Percentiles rank a stretch among this genome's conserved stretches.
These are phyloP conservation scores for Phylloscopus collybita DNA, from an alignment of 2,797 vertebrate species.

Conservation along the genomic window DNA sequence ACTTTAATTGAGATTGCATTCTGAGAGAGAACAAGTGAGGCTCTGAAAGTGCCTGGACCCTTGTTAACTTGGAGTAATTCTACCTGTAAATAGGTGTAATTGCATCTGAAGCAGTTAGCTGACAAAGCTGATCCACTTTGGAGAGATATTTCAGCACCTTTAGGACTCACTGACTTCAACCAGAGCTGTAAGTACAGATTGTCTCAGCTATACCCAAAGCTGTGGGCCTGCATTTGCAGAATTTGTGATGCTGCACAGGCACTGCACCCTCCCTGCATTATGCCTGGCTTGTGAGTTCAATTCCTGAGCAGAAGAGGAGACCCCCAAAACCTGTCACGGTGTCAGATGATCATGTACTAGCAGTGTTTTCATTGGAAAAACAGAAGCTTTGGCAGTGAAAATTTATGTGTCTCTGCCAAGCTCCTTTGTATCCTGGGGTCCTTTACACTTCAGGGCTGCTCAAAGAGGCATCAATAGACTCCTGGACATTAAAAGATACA, in stretches of 20 bases:
- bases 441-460: not conserved
- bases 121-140: not conserved
- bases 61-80: not conserved
- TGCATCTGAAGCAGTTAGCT: not conserved
- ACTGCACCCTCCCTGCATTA: not conserved
- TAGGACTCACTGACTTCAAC: not conserved
- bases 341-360: not conserved
- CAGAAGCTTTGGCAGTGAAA: not conserved
- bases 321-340: not conserved
- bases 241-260: rapidly evolving
- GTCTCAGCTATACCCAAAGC: not conserved
- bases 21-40: not conserved
- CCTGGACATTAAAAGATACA: not conserved
- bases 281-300: not conserved
- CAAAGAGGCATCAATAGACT: not conserved
- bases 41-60: not conserved
- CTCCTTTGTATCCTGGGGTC: not conserved
- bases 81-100: not conserved
- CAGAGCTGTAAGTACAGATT: not conserved
- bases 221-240: rapidly evolving
- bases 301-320: not conserved
- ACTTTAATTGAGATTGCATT: not conserved
- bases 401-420: not conserved
- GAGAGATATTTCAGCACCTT: not conserved
- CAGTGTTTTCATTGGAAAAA: not conserved